Base-by-base conservation (phyloP, 2,113 vertebrate genomes). In the Ranitomeya variabilis region DNA sequence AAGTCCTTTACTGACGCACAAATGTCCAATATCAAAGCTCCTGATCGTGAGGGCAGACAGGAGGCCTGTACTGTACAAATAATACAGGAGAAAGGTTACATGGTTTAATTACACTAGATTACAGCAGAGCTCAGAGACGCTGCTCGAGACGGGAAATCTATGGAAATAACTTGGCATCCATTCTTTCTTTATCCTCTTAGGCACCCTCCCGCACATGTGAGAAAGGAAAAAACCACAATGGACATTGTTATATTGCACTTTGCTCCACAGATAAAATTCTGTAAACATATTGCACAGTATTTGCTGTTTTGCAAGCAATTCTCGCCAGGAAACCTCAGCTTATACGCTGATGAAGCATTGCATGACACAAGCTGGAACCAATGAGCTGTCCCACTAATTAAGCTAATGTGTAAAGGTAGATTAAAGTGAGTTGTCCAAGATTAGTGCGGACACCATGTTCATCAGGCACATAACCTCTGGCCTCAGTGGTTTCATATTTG, bases 11-110 rank as follows among this genome's bases (percentile, higher is more conserved):
- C 67, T 86, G 85, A 86, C 73, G 73, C 57, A 64, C 73, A 52
- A 19, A 10, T 4, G 57, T 5, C 71, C 16, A 3, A 21, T 76
- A 74, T 74, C 69, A 86, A 76, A 86, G 84, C 67, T 57, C 55
- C n/a, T 13, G 13, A 18, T 23, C 54, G 18, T 3, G 8, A 6
- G 60, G 82, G 51, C 6, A 12, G 62, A 13, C 19, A 6, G 66
- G 18, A 37, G 83, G 83, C 67, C 83, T 11, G 67, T 10, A 85
- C 83, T 85, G 52, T 85, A 60, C 52, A 85, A 73, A 60, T 85
- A 74, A n/a, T n/a, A n/a, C 18, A 26, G 83, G 26, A 85, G 54
- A 57, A 76, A 85, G 83, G 67, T 85, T 85, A 73, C 23, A 57
- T 2, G n/a, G 26, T 55, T 74, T 76, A 85, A 86, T 86, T 74